Conservation (phyloP, 1,140 invertebrate species). For the honey bee (Apis mellifera) region DNA sequence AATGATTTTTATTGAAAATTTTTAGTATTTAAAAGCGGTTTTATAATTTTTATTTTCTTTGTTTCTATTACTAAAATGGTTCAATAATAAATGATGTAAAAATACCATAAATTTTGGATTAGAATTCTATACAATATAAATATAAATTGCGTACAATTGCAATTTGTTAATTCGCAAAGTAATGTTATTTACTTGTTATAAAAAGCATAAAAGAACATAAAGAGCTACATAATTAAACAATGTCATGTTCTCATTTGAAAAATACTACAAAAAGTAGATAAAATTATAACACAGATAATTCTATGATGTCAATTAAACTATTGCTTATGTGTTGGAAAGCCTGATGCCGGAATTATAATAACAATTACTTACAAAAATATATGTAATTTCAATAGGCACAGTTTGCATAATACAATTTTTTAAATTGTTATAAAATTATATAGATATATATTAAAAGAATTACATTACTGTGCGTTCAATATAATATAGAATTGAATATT, state of each 20-base stretch:
- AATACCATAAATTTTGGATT: background rate
- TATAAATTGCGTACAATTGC: conserved; percentile 7
- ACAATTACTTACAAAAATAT: conserved; percentile 48
- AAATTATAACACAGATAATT: conserved; percentile 8
- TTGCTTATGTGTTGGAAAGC: conserved; percentile 17
- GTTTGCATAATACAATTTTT: conserved; percentile 29
- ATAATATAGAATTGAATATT: conserved; percentile 2
- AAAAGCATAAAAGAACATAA: conserved; percentile 17
- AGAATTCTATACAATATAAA: background rate
- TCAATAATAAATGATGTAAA: conserved; percentile 7
- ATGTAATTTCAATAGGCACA: conserved; percentile 43
- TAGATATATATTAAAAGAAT: background rate
- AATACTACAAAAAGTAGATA: background rate
- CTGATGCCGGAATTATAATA: conserved; percentile 20
- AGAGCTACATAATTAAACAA: conserved; percentile 14
- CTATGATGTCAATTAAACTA: background rate
- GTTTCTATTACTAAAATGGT: background rate
- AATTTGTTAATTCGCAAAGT: background rate
- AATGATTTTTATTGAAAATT: conserved; percentile 33
- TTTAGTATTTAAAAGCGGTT: conserved; percentile 18
- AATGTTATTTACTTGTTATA: background rate
- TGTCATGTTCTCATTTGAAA: conserved; percentile 19
- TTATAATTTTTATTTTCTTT: conserved; percentile 1
- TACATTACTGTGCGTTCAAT: conserved; percentile 18
- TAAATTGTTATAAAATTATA: conserved; percentile 31